phyloP scores from a whole-genome alignment of 2,888 invertebrate species.

The Macaria liturata region DNA sequence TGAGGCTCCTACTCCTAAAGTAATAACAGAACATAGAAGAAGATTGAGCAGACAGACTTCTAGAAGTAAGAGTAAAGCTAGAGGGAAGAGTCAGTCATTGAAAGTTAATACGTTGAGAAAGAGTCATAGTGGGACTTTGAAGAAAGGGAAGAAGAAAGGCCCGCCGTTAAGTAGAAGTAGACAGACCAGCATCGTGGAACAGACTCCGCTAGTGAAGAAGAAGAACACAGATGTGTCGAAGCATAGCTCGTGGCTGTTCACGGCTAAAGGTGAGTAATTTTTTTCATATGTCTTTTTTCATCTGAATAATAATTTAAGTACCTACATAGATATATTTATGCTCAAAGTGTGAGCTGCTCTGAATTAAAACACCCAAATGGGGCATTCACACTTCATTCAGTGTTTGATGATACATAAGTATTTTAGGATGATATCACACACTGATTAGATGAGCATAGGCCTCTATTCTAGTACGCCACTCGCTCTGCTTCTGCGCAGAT shows the following conservation, averaged over 20 bases:
- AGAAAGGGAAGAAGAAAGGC: conserved; percentile 73
- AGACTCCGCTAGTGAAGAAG: conserved; percentile 65
- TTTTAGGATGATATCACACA: no score
- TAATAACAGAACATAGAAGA: conserved; percentile 65
- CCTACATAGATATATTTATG: no score
- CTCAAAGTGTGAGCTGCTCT: no score
- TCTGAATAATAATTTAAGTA: background rate
- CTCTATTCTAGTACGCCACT: no score
- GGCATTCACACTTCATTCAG: no score
- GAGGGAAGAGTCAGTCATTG: conserved; percentile 74
- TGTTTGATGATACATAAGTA: no score
- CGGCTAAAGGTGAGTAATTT: conserved; percentile 60
- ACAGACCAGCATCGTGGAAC: conserved; percentile 71
- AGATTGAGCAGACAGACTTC: conserved; percentile 74
- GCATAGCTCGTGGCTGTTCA: conserved; percentile 74
- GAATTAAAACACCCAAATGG: no score
- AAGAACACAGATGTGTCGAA: conserved; percentile 63
- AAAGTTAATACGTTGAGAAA: conserved; percentile 74
- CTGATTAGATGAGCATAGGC: no score
- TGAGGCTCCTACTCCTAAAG: conserved; percentile 62
- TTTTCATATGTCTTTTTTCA: background rate
- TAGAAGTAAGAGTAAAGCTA: conserved; percentile 73
- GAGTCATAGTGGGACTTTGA: conserved; percentile 74
- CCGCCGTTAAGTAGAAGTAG: conserved; percentile 62
- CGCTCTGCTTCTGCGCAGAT: no score